phyloP scores from a whole-genome alignment of 2,113 vertebrate species.

The Embiotoca jacksoni region DNA sequence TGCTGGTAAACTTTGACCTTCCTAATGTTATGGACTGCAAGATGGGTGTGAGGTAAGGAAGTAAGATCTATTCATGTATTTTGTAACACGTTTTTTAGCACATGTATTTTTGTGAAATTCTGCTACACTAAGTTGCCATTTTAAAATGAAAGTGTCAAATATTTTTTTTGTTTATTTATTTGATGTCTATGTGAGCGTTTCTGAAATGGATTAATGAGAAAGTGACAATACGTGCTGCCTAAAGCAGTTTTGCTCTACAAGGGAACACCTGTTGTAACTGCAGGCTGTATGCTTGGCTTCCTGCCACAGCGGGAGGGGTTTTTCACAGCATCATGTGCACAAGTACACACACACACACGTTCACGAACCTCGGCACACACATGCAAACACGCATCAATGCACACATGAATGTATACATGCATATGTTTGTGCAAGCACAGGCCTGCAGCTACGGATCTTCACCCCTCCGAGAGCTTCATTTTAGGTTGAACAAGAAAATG shows the following conservation, averaged over 20 bases:
- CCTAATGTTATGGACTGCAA: slow-evolving; percentile 99
- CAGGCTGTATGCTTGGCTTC: slow-evolving; percentile 72
- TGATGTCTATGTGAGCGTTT: background rate
- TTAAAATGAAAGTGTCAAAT: no score
- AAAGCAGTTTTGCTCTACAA: slow-evolving; percentile 41
- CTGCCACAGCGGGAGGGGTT: slow-evolving; percentile 67
- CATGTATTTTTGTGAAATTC: background rate
- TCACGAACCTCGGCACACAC: background rate
- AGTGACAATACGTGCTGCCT: background rate
- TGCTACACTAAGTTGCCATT: no score
- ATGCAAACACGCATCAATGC: slow-evolving; percentile 8
- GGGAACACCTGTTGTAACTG: slow-evolving; percentile 80
- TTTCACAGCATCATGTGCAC: slow-evolving; percentile 38
- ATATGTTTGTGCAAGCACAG: background rate
- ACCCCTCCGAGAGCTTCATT: slow-evolving; percentile 3
- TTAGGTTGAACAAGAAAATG: background rate
- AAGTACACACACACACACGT: slow-evolving; percentile 8
- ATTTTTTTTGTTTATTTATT: background rate
- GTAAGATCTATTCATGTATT: background rate
- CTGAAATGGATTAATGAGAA: slow-evolving; percentile 20
- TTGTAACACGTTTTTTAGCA: background rate
- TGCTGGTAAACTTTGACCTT: slow-evolving; percentile 91
- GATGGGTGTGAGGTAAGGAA: slow-evolving; percentile 93
- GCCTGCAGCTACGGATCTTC: slow-evolving; percentile 1
- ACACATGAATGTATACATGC: slow-evolving; percentile 22